Base-by-base conservation (phyloP, 1,140 invertebrate genomes). In the Argopecten irradians region DNA sequence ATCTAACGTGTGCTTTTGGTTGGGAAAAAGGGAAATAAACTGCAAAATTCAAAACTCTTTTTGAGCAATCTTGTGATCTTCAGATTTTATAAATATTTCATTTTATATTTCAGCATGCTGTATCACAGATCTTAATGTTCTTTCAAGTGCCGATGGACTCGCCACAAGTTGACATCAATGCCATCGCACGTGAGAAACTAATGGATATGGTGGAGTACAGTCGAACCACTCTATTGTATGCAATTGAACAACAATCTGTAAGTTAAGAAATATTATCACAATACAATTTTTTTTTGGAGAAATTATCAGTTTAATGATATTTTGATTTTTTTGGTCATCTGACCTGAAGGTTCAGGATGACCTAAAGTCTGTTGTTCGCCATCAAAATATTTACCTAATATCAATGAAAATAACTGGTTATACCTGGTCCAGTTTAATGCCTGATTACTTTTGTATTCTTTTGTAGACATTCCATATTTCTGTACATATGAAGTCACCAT, bases 401-500 rank as follows among this genome's bases (percentile, higher is more conserved):
- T n/a, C n/a, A n/a, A n/a, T n/a, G n/a, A n/a, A n/a, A n/a, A n/a
- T n/a, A n/a, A n/a, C n/a, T n/a, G n/a, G n/a, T n/a, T n/a, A n/a
- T n/a, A n/a, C n/a, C n/a, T n/a, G n/a, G n/a, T n/a, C n/a, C n/a
- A n/a, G n/a, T n/a, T n/a, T n/a, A n/a, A n/a, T n/a, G n/a, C n/a
- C n/a, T n/a, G n/a, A n/a, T n/a, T 28, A 28, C 39, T 22, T 83
- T 82, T 88, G 28, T 84, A 36, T 92, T 86, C 28, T 89, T 39
- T 90, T 92, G 85, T 91, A 95, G 94, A 95, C 94, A 32, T 96
- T 97, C 92, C 96, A 97, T 92, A 92, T 98, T 0, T 97, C 97
- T 93, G 96, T 98, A 46, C 97, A 98, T 91, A 95, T 98, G 35
- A 97, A 97, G 94, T 97, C 97, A 43, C 97, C 97, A 0, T 97